Base-by-base conservation (phyloP, 2,113 vertebrate species). In the Cynopterus brachyotis region DNA sequence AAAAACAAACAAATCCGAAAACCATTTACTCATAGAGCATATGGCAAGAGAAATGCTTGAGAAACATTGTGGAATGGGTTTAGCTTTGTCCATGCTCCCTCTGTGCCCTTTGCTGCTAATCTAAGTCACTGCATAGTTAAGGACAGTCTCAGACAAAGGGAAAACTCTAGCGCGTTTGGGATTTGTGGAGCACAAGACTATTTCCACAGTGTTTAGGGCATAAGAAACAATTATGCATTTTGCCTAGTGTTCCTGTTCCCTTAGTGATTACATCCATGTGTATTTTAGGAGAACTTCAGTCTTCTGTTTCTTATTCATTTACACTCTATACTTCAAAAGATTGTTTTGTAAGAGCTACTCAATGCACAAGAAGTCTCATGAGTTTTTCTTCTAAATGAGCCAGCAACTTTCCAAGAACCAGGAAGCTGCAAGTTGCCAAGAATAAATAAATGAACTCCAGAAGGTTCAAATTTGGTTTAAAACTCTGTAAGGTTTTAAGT, bases 351-450 rank as follows among this genome's bases (percentile, higher is more conserved):
- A 81, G 95, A 96, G 89, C 95, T 86, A 62, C 96, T 96, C 94
- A 91, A 83, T 92, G 95, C 93, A 92, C 70, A 84, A 89, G 76
- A 89, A 92, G 47, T 92, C 96, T 97, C 97, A 94, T 47, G 97
- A 96, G 96, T 88, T 96, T 98, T 96, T 90, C 88, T 96, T 97
- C 91, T 94, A 97, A 97, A 96, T 96, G 95, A 97, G 97, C 97
- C 97, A 97, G 95, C 81, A 94, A 97, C 97, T 97, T 97, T 98
- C 97, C 97, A 98, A 97, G 97, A 97, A 98, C 57, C 96, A 97
- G 96, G 96, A 98, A 97, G 94, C 88, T 85, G 81, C 13, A 73
- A 32, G 76, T 96, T 98, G 97, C 97, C 97, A 98, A 97, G 95
- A 98, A 96, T 95, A 96, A 97, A 97, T 97, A 96, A 96, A 97